Evolutionary conservation across 2,888 invertebrate genomes (phyloP).

Genomic region (Elmis aenea): DNA sequence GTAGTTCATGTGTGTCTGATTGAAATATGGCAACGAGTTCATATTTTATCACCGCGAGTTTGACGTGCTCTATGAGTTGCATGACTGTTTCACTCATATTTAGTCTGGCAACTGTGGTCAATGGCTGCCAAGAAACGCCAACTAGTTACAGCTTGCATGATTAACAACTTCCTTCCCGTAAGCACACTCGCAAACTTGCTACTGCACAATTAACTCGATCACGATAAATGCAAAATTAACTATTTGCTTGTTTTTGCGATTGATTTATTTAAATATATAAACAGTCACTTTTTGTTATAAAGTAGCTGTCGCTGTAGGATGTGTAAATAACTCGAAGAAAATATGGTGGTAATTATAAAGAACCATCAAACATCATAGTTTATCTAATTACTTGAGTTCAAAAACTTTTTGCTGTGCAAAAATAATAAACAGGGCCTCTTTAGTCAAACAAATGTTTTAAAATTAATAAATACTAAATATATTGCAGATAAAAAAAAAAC

Average conservation of each 20-base stretch:
- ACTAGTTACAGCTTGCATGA: slow-evolving; percentile 9
- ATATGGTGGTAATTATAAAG: too few relatives aligned
- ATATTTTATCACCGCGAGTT: slow-evolving; percentile 28
- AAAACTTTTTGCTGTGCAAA: too few relatives aligned
- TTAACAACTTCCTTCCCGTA: slow-evolving; percentile 11
- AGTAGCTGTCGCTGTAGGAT: too few relatives aligned
- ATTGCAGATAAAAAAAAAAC: too few relatives aligned
- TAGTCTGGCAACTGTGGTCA: slow-evolving; percentile 17
- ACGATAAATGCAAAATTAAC: slow-evolving; percentile 3
- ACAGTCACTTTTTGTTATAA: slow-evolving; percentile 1
- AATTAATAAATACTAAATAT: too few relatives aligned
- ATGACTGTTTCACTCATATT: slow-evolving; percentile 14
- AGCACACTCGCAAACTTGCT: slow-evolving; percentile 9
- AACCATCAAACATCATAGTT: too few relatives aligned
- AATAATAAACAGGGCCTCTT: too few relatives aligned
- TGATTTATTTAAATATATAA: slow-evolving; percentile 2
- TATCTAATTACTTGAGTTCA: too few relatives aligned
- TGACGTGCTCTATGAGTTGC: slow-evolving; percentile 20
- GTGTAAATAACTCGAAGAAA: too few relatives aligned
- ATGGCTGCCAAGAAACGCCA: slow-evolving; percentile 24
- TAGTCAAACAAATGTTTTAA: too few relatives aligned
- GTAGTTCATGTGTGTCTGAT: slow-evolving; percentile 32
- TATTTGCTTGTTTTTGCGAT: slow-evolving; percentile 2
- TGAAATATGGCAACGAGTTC: slow-evolving; percentile 31
- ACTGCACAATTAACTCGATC: slow-evolving; percentile 6